Percentiles rank a stretch among this genome's conserved stretches.
Conservation (phyloP, 2,113 vertebrate species). For the Tetraodon nigroviridis region DNA sequence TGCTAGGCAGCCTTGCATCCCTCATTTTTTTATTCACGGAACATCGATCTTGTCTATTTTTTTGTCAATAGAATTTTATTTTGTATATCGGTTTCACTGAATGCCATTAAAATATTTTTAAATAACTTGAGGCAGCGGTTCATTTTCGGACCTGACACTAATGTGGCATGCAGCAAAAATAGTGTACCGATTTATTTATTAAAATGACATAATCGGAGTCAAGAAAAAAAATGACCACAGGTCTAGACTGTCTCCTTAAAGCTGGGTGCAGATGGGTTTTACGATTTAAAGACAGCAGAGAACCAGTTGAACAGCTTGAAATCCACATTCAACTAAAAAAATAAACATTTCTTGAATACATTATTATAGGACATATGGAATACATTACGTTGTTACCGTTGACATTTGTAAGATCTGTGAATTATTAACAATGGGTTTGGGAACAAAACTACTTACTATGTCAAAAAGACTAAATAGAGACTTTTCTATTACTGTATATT, state of each 20-base stretch:
- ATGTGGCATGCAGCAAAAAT: too few species aligned
- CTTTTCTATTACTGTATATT: slow-evolving; percentile 33
- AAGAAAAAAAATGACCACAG: too few species aligned
- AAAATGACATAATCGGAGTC: background rate
- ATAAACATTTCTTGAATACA: too few species aligned
- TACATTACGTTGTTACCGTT: slow-evolving; percentile 5
- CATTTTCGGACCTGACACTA: too few species aligned
- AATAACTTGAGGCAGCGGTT: too few species aligned
- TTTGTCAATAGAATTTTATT: slow-evolving; percentile 31
- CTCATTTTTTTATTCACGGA: slow-evolving; percentile 13
- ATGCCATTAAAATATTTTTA: background rate
- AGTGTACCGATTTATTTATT: background rate
- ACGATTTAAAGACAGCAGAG: slow-evolving; percentile 8
- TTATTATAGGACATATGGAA: too few species aligned
- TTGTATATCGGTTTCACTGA: slow-evolving; percentile 5
- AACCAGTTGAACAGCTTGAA: slow-evolving; percentile 51
- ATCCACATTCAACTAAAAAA: too few species aligned
- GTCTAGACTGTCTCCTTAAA: background rate
- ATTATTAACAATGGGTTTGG: too few species aligned
- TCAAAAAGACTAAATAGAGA: too few species aligned
- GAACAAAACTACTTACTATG: too few species aligned
- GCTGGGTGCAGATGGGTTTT: slow-evolving; percentile 13
- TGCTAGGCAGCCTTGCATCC: slow-evolving; percentile 40
- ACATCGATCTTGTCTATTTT: slow-evolving; percentile 21
- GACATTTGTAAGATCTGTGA: slow-evolving; percentile 40